Percentiles rank a stretch among this genome's conserved stretches.
Evolutionary conservation across 2,113 vertebrate genomes (phyloP).

Genomic region (Myotis davidii): DNA sequence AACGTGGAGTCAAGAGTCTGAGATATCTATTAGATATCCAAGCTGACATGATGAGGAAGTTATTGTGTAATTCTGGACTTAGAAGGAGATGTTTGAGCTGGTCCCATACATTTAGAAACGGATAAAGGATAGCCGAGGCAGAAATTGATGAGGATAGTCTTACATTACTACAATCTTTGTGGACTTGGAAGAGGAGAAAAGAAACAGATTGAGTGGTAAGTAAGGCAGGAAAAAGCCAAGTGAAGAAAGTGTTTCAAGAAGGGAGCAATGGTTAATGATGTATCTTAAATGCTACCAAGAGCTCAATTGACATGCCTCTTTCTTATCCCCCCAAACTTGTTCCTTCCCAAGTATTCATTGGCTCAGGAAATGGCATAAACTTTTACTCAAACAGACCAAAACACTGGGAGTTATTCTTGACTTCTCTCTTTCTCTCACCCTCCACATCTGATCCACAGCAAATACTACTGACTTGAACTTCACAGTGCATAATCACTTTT

Average conservation of each 20-base stretch:
- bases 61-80: neutral
- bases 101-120: conserved; percentile 1
- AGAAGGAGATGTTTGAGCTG: neutral
- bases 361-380: neutral
- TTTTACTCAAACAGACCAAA: neutral
- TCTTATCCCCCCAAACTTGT: neutral
- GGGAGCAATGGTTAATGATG: neutral
- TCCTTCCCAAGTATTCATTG: neutral
- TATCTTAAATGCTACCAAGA: neutral
- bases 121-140: neutral
- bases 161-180: neutral
- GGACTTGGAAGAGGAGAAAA: neutral
- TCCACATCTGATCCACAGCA: neutral
- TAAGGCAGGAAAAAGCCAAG: neutral
- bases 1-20: neutral
- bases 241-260: conserved; percentile 2
- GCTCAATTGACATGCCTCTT: neutral
- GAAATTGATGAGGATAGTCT: neutral
- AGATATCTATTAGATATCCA: neutral
- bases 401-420: neutral
- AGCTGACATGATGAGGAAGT: neutral
- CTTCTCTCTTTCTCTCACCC: neutral
- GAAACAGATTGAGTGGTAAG: neutral
- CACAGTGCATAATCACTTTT: neutral
- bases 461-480: neutral